Evolutionary conservation across 1,140 invertebrate genomes (phyloP).

Genomic region (Bombus confusus): DNA sequence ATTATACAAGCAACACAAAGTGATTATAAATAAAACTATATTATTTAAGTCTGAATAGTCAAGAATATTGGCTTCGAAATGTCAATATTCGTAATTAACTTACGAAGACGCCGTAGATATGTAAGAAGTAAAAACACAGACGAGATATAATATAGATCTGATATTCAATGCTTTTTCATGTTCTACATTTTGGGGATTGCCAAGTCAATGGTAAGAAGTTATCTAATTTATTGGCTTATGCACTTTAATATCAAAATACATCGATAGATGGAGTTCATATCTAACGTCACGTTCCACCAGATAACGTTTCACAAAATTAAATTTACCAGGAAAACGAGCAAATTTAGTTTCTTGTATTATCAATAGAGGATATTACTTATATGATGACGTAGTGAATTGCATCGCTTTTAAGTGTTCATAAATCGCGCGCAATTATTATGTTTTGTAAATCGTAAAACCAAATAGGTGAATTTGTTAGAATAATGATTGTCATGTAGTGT

Average conservation of each 20-base stretch:
- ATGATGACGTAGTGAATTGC: not conserved
- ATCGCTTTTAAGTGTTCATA: too few relatives aligned
- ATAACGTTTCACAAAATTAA: not conserved
- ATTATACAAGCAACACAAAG: not conserved
- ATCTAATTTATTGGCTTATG: too few relatives aligned
- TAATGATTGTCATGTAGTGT: too few relatives aligned
- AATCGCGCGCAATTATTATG: too few relatives aligned
- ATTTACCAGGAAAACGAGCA: not conserved
- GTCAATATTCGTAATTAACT: constrained; percentile 31
- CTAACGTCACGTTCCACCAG: not conserved
- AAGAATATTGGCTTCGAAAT: not conserved
- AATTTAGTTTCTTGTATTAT: not conserved
- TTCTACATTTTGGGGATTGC: not conserved
- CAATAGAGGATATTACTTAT: not conserved
- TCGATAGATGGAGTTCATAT: not conserved
- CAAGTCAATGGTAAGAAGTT: too few relatives aligned
- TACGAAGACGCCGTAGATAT: not conserved
- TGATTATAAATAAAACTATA: not conserved
- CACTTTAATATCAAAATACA: too few relatives aligned
- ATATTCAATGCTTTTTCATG: not conserved
- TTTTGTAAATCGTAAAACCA: too few relatives aligned
- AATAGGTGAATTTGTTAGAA: too few relatives aligned
- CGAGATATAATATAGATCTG: not conserved
- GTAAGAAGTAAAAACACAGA: not conserved
- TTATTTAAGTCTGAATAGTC: not conserved